phyloP scores from a whole-genome alignment of 2,113 vertebrate genomes.

The Aspiorhynchus laticeps region DNA sequence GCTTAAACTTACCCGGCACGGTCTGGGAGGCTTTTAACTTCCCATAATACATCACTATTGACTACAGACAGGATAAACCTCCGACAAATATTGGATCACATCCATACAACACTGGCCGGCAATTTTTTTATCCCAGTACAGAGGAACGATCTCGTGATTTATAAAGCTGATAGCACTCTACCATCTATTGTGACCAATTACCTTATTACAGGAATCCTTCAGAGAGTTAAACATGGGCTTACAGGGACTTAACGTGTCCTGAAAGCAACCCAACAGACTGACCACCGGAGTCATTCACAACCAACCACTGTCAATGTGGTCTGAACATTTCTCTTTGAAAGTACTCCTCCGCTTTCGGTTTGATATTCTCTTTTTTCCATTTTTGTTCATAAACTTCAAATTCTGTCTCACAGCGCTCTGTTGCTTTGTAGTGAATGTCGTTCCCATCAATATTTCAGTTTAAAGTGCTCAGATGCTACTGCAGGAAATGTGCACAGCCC shows the following conservation, averaged over 20 bases:
- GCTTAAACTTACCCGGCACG: slow-evolving; percentile 36
- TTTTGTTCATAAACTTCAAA: slow-evolving; percentile 37
- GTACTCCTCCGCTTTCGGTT: slow-evolving; percentile 16
- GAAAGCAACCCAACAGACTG: slow-evolving; percentile 1
- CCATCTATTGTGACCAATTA: neutral
- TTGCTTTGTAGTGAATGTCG: slow-evolving; percentile 63
- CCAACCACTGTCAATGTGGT: neutral
- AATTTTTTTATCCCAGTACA: neutral
- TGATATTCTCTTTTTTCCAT: slow-evolving; percentile 14
- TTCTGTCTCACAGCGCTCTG: slow-evolving; percentile 60
- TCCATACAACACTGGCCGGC: neutral
- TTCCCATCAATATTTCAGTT: slow-evolving; percentile 72
- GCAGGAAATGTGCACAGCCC: neutral
- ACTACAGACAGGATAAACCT: slow-evolving; percentile 14
- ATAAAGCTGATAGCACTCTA: neutral
- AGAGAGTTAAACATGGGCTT: neutral
- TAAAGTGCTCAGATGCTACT: slow-evolving; percentile 55
- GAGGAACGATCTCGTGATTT: neutral
- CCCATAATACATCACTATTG: neutral
- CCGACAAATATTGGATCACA: neutral
- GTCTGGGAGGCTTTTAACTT: slow-evolving; percentile 28
- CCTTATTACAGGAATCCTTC: neutral
- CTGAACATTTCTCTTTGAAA: slow-evolving; percentile 7
- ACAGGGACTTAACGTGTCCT: slow-evolving; percentile 1
- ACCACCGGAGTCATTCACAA: neutral